Percentiles rank a stretch among this genome's conserved stretches.
phyloP scores from a whole-genome alignment of 2,113 vertebrate genomes.

The Anarhynchus alexandrinus region DNA sequence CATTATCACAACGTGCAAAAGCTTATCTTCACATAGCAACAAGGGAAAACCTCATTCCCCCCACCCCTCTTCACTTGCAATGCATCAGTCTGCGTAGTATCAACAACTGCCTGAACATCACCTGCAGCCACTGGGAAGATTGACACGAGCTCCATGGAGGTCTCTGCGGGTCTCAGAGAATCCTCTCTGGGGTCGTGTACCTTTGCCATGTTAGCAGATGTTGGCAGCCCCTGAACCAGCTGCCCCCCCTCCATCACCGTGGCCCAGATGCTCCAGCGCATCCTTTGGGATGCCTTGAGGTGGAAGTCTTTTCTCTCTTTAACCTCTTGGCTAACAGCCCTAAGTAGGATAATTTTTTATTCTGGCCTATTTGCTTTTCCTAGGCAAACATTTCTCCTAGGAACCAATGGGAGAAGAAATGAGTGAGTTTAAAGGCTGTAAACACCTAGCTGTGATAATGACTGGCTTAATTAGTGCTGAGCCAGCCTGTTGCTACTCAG shows the following conservation, averaged over 20 bases:
- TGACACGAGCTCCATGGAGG: rapidly evolving
- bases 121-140: neutral
- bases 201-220: neutral
- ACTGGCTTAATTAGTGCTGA: constrained; percentile 48
- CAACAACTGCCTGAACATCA: neutral
- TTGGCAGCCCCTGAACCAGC: neutral
- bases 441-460: constrained; percentile 51
- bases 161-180: neutral
- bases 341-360: neutral
- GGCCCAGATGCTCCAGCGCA: neutral
- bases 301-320: neutral
- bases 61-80: rapidly evolving
- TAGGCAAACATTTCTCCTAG: neutral
- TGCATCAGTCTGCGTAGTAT: neutral
- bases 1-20: neutral
- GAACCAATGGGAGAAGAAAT: neutral
- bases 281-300: neutral
- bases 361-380: neutral
- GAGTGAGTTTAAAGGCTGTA: neutral
- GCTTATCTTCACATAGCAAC: neutral
- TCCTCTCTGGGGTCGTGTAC: neutral
- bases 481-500: constrained; percentile 3
- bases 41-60: neutral
- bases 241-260: neutral
- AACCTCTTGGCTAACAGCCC: neutral